Evolutionary conservation across 2,113 vertebrate genomes (phyloP).

Genomic region (Malurus alboscapulatus): DNA sequence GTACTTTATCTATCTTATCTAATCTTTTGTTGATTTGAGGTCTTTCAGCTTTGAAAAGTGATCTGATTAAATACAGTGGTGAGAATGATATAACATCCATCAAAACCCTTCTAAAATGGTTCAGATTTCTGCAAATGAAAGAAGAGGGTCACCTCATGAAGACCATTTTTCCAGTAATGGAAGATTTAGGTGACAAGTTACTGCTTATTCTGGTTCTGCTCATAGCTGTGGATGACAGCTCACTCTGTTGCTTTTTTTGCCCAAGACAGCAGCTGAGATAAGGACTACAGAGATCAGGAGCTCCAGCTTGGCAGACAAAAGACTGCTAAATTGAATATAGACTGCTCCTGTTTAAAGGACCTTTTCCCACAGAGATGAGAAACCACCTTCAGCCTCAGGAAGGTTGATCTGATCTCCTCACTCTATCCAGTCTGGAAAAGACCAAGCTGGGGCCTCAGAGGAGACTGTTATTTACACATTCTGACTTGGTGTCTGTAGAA

Average conservation of each 20-base stretch:
- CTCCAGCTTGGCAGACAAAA: background rate
- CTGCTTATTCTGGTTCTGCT: background rate
- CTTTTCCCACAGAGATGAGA: background rate
- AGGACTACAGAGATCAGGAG: background rate
- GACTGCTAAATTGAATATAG: background rate
- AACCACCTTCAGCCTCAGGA: background rate
- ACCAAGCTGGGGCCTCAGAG: background rate
- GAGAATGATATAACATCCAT: background rate
- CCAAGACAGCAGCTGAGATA: background rate
- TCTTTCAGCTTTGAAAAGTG: background rate
- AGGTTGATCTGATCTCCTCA: background rate
- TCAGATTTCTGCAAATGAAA: background rate
- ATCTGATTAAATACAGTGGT: background rate
- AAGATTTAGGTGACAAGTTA: background rate
- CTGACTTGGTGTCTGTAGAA: background rate
- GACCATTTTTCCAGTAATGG: background rate
- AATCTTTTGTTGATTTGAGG: background rate
- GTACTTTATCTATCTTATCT: background rate
- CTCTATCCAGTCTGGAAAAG: background rate
- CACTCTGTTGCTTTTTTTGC: background rate
- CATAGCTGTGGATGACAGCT: background rate
- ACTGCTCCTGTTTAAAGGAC: background rate
- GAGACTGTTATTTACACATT: background rate
- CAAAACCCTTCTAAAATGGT: background rate
- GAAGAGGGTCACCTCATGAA: background rate